Conservation (phyloP, 2,888 invertebrate genomes). For the Aleiodes leptofemur region DNA sequence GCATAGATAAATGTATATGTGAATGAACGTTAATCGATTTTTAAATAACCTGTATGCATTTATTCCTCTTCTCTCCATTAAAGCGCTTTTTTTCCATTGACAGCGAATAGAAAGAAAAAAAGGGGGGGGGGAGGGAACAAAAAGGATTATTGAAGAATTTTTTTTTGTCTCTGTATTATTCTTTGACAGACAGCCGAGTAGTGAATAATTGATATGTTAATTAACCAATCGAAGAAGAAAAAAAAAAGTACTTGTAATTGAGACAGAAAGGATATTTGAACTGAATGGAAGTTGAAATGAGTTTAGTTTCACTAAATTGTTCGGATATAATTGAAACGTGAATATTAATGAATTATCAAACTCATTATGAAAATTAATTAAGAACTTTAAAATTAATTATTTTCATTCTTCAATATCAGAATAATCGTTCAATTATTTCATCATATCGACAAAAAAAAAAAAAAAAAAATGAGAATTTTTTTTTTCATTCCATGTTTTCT, state of each 20-base stretch:
- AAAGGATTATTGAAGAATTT: too few relatives aligned
- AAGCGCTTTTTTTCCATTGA: background rate
- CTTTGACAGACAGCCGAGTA: conserved; percentile 11
- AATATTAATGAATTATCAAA: background rate
- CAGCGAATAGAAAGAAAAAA: background rate
- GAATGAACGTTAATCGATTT: conserved; percentile 1
- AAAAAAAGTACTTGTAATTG: conserved; percentile 3
- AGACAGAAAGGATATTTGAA: background rate
- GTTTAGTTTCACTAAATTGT: background rate
- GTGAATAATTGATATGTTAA: conserved; percentile 31
- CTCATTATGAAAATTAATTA: background rate
- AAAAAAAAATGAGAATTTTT: too few relatives aligned
- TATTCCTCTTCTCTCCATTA: background rate
- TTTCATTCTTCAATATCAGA: too few relatives aligned
- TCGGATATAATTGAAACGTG: background rate
- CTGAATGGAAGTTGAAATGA: conserved; percentile 7
- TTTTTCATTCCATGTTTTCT: too few relatives aligned
- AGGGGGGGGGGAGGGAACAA: background rate
- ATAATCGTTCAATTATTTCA: too few relatives aligned
- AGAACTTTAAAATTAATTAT: background rate
- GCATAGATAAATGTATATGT: background rate
- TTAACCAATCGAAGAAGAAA: background rate
- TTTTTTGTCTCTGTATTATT: background rate
- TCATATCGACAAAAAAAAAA: too few relatives aligned
- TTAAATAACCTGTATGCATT: background rate